Evolutionary conservation across 2,888 invertebrate species (phyloP).

Genomic region (Coelinius sp.): DNA sequence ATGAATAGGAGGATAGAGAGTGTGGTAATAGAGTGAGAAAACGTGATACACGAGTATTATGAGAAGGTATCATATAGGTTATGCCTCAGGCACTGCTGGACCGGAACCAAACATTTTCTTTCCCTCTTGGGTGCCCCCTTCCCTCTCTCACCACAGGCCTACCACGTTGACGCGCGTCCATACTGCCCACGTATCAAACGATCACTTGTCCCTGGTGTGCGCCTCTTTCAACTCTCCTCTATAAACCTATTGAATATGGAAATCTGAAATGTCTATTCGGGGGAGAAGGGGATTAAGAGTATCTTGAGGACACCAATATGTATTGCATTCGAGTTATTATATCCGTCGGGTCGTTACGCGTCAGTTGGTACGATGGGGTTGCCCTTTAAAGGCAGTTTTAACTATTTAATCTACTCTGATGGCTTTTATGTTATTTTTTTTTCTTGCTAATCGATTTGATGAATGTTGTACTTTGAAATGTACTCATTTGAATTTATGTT

Average conservation of each 20-base stretch:
- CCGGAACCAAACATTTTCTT: slow-evolving; percentile 45
- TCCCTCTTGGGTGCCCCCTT: slow-evolving; percentile 14
- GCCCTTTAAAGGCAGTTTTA: slow-evolving; percentile 19
- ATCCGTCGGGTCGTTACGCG: not conserved
- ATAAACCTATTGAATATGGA: slow-evolving; percentile 4
- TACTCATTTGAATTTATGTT: not conserved
- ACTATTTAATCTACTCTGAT: slow-evolving; percentile 11
- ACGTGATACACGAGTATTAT: slow-evolving; percentile 46
- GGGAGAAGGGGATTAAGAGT: slow-evolving; percentile 5
- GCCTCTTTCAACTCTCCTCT: not conserved
- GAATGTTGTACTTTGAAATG: not conserved
- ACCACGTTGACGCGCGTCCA: slow-evolving; percentile 28
- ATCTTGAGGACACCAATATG: slow-evolving; percentile 17
- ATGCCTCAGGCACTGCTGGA: slow-evolving; percentile 45
- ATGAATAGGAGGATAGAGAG: slow-evolving; percentile 25
- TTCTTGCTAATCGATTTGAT: not conserved
- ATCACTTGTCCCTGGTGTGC: slow-evolving; percentile 29
- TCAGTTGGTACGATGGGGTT: not conserved
- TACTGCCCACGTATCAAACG: slow-evolving; percentile 38
- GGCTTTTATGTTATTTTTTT: slow-evolving; percentile 7
- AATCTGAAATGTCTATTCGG: not conserved
- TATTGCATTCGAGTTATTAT: slow-evolving; percentile 13
- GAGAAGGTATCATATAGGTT: slow-evolving; percentile 35
- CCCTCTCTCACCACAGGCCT: too few relatives aligned
- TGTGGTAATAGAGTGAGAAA: slow-evolving; percentile 12